Conservation (phyloP, 2,797 vertebrate species). For the Xiphorhynchus erythropygius region DNA sequence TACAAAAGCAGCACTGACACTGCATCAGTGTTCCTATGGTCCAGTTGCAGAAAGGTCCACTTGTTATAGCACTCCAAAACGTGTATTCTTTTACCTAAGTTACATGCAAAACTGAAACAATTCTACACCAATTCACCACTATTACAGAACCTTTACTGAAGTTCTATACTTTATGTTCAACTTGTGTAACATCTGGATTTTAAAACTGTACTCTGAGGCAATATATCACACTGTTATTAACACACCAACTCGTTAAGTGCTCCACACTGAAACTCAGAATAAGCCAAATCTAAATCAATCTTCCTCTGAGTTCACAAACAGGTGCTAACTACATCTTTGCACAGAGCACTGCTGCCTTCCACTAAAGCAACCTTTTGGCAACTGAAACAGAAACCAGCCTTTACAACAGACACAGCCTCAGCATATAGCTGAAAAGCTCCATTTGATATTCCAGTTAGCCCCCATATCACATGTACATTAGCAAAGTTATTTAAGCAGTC, state of each 20-base stretch:
- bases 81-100: background rate
- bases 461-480: background rate
- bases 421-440: background rate
- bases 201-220: background rate
- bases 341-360: background rate
- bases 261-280: background rate
- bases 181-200: background rate
- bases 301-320: background rate
- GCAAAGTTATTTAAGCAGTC: background rate
- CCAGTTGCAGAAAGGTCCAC: background rate
- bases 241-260: background rate
- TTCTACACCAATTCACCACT: background rate
- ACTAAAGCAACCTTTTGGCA: background rate
- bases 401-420: background rate
- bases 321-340: background rate
- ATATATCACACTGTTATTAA: background rate
- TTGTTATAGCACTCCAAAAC: background rate
- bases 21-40: background rate
- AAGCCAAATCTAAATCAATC: background rate
- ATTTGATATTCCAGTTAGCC: background rate
- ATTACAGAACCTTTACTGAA: background rate
- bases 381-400: background rate
- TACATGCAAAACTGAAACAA: background rate
- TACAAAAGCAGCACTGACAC: background rate
- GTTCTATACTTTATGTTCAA: background rate